phyloP scores from a whole-genome alignment of 2,888 invertebrate species.

The Gonocerus acuteangulatus region DNA sequence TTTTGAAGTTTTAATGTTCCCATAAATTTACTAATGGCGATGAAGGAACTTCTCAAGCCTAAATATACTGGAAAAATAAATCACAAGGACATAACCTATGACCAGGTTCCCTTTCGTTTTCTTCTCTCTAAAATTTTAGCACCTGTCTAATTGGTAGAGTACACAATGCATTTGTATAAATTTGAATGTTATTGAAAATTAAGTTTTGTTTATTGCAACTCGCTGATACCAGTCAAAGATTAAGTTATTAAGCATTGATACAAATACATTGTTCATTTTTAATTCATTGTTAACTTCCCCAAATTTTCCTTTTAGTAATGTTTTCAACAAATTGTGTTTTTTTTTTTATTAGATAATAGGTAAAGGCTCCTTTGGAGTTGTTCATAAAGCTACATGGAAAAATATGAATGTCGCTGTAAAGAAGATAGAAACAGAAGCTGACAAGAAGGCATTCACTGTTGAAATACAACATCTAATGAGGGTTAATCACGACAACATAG shows the following conservation, averaged over 20 bases:
- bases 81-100: constrained; percentile 18
- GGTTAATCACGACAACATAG: constrained; percentile 88
- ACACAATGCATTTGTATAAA: too few relatives aligned
- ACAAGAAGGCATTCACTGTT: constrained; percentile 77
- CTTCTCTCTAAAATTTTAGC: too few relatives aligned
- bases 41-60: constrained; percentile 7
- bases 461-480: constrained; percentile 86
- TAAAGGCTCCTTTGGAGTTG: constrained; percentile 91
- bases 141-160: too few relatives aligned
- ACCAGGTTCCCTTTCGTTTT: neutral
- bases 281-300: too few relatives aligned
- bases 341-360: constrained; percentile 64
- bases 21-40: constrained; percentile 9
- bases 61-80: constrained; percentile 15
- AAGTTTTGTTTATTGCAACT: too few relatives aligned
- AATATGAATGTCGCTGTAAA: constrained; percentile 85
- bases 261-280: too few relatives aligned
- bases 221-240: too few relatives aligned
- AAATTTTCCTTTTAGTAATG: too few relatives aligned
- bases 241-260: too few relatives aligned
- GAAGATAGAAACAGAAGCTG: constrained; percentile 82
- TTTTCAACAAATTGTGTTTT: neutral
- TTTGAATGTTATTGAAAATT: too few relatives aligned
- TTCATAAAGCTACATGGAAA: constrained; percentile 82
- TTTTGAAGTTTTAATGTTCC: constrained; percentile 20